Evolutionary conservation across 2,888 invertebrate species (phyloP), one percentile per base, ranked within the genome.

Genomic region (Acanthosoma haemorrhoidale): DNA sequence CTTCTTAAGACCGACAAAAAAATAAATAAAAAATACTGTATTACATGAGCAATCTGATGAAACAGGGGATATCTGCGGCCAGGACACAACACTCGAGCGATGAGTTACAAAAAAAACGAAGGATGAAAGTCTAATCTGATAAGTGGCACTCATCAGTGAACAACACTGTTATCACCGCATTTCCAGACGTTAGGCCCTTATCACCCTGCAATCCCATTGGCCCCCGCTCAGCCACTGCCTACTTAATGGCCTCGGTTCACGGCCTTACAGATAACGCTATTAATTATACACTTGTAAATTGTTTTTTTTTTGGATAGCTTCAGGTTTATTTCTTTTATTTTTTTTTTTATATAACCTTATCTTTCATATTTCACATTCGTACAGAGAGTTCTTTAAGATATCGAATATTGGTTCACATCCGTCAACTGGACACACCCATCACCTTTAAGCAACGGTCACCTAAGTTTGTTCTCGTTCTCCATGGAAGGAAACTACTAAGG

Each of bases 41-140:
- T n/a, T n/a, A 51, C 2, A 2, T 25, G 1, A 8, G 51, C 51
- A n/a, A 51, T 51, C 51, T 25, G 2, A 1, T 25, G 1, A n/a
- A 25, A 25, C n/a, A 51, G 1, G 25, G 29, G 21, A 4, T 25
- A n/a, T 5, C 51, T 51, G 3, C 1, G n/a, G n/a, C 21, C 25
- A 25, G n/a, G 51, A 13, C 51, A 51, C 18, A 51, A 51, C 51
- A 51, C 51, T 51, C n/a, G 11, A 51, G 29, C 3, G 5, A 1
- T n/a, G 11, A 21, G n/a, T 3, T 6, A 25, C 6, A 51, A 51
- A 51, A 43, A 51, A 51, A 1, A 6, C 51, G 29, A 51, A 51
- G 51, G 51, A n/a, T 51, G 51, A 51, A 51, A 51, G 51, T 51
- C 51, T 51, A 51, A 51, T 25, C n/a, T n/a, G 51, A 51, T 51